phyloP scores from a whole-genome alignment of 2,797 vertebrate genomes.

The Melanotaenia trifasciata region DNA sequence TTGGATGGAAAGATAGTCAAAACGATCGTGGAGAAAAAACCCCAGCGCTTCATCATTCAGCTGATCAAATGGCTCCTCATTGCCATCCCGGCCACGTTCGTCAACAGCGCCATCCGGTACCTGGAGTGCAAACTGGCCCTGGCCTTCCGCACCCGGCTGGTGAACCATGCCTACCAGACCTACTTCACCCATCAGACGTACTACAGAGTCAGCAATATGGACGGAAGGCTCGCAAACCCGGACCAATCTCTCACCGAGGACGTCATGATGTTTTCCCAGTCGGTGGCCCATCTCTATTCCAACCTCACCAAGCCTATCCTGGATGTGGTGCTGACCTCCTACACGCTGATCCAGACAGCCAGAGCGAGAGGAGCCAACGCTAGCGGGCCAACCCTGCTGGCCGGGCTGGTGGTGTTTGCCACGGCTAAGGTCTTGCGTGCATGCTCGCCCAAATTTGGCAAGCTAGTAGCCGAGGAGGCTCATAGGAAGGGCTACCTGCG shows the following conservation, averaged over 20 bases:
- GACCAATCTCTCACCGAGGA: constrained; percentile 98
- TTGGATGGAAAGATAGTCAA: constrained; percentile 97
- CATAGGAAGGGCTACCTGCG: constrained; percentile 94
- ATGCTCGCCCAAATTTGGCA: constrained; percentile 95
- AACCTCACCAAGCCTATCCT: constrained; percentile 98
- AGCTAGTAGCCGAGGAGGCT: constrained; percentile 96
- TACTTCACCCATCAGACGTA: constrained; percentile 97
- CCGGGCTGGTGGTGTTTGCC: constrained; percentile 92
- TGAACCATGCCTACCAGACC: constrained; percentile 91
- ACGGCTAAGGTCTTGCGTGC: constrained; percentile 94
- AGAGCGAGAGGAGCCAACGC: constrained; percentile 92
- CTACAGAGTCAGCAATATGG: constrained; percentile 96
- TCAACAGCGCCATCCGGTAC: constrained; percentile 97
- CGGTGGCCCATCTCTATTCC: constrained; percentile 95
- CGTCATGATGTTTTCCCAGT: constrained; percentile 97
- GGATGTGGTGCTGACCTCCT: constrained; percentile 95
- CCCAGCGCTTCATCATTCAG: constrained; percentile 89
- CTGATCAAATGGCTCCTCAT: constrained; percentile 96
- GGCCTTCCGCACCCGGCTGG: constrained; percentile 94
- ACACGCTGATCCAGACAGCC: constrained; percentile 94
- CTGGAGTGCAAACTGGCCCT: constrained; percentile 95
- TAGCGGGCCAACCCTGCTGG: constrained; percentile 90
- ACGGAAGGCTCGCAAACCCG: constrained; percentile 93
- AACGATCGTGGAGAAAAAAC: constrained; percentile 95
- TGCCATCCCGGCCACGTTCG: constrained; percentile 97